phyloP scores from a whole-genome alignment of 2,888 invertebrate genomes.

The Chrysotoxum bicinctum region DNA sequence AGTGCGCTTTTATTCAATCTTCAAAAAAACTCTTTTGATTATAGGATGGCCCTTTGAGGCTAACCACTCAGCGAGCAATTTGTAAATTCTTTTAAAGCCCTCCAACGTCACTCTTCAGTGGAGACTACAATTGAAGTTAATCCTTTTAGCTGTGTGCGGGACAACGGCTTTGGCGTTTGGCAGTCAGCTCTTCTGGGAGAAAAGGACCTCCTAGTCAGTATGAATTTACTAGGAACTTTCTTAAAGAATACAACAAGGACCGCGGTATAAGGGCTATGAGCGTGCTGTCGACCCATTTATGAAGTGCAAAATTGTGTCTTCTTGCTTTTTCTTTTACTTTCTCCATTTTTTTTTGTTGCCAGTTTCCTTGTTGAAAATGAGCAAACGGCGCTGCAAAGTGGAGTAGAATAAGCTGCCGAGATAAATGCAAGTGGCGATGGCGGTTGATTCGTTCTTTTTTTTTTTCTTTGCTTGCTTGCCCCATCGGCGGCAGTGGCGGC shows the following conservation, averaged over 20 bases:
- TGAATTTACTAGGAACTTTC: slow-evolving; percentile 19
- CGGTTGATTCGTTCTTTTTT: slow-evolving; percentile 25
- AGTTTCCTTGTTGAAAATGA: slow-evolving; percentile 38
- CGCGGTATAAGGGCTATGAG: slow-evolving; percentile 20
- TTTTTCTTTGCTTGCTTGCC: neutral
- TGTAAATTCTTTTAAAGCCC: slow-evolving; percentile 54
- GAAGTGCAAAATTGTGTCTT: slow-evolving; percentile 42
- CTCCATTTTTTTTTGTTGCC: neutral
- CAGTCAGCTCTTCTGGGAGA: neutral
- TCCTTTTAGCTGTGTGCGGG: slow-evolving; percentile 26
- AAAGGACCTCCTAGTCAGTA: slow-evolving; percentile 48
- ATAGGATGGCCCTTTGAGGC: slow-evolving; percentile 28
- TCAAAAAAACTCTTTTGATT: slow-evolving; percentile 32
- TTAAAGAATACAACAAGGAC: slow-evolving; percentile 29
- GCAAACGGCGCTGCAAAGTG: slow-evolving; percentile 53
- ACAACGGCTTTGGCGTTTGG: slow-evolving; percentile 44
- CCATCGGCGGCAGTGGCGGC: neutral
- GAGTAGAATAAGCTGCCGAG: slow-evolving; percentile 58
- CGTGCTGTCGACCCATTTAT: slow-evolving; percentile 61
- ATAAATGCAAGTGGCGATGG: slow-evolving; percentile 60
- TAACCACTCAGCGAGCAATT: slow-evolving; percentile 63
- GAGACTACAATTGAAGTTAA: slow-evolving; percentile 64
- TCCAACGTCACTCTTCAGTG: slow-evolving; percentile 24
- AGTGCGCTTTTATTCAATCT: slow-evolving; percentile 35
- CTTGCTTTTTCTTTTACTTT: slow-evolving; percentile 22